These are phyloP conservation scores for Amblyopsis rosae DNA, from an alignment of 2,113 vertebrate species.

Conservation along the genomic window DNA sequence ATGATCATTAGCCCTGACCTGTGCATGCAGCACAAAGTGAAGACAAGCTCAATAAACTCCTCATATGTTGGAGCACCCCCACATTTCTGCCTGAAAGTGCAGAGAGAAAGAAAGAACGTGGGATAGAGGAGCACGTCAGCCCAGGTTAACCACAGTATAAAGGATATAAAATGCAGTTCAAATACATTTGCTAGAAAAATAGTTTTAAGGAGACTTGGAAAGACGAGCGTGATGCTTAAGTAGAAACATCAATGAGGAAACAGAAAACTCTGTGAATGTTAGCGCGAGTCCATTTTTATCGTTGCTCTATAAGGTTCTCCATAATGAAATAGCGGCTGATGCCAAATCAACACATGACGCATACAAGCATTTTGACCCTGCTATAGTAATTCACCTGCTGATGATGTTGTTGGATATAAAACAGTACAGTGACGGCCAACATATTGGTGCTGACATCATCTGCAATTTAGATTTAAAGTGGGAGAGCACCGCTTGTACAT, in stretches of 20 bases:
- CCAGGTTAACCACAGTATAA: no score
- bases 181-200: no score
- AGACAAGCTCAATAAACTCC: no score
- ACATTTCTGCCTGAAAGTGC: no score
- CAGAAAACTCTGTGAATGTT: slow-evolving; percentile 2
- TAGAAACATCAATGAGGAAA: not conserved
- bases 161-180: no score
- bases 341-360: slow-evolving; percentile 47
- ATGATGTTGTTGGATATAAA: slow-evolving; percentile 37
- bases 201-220: no score
- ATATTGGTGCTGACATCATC: slow-evolving; percentile 44
- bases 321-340: slow-evolving; percentile 46
- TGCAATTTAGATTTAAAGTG: slow-evolving; percentile 55
- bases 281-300: slow-evolving; percentile 27
- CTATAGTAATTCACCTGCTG: slow-evolving; percentile 37
- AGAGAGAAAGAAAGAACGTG: not conserved
- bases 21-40: slow-evolving; percentile 23
- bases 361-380: slow-evolving; percentile 25
- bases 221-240: not conserved
- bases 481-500: slow-evolving; percentile 48
- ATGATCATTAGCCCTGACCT: slow-evolving; percentile 59
- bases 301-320: slow-evolving; percentile 8
- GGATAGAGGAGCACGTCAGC: not conserved
- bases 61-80: no score
- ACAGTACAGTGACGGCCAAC: slow-evolving; percentile 17